Evolutionary conservation across 1,140 invertebrate species (phyloP).

Genomic region (Himalopsyche phryganea): DNA sequence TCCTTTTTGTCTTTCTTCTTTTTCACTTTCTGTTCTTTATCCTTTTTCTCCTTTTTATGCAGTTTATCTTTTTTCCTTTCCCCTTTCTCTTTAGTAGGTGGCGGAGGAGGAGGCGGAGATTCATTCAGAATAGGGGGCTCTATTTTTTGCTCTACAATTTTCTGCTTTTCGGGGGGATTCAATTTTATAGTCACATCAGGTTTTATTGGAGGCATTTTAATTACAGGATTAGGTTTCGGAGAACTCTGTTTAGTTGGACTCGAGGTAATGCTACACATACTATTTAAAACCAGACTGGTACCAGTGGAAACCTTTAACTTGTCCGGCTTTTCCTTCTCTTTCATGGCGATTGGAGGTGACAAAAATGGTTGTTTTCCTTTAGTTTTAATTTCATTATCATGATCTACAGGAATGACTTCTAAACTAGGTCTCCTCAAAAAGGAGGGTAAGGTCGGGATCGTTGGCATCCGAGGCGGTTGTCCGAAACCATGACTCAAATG

Average conservation of each 20-base stretch:
- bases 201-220: slow-evolving; percentile 49
- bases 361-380: slow-evolving; percentile 44
- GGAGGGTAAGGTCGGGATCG: slow-evolving; percentile 40
- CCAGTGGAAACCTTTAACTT: slow-evolving; percentile 50
- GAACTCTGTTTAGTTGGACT: slow-evolving; percentile 19
- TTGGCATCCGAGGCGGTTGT: slow-evolving; percentile 53
- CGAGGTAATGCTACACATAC: slow-evolving; percentile 36
- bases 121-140: slow-evolving; percentile 19
- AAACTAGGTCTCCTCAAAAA: slow-evolving; percentile 46
- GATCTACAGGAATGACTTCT: slow-evolving; percentile 51
- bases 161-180: slow-evolving; percentile 46
- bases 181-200: slow-evolving; percentile 52
- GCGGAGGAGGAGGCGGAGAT: slow-evolving; percentile 32
- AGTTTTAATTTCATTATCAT: slow-evolving; percentile 42
- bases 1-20: slow-evolving; percentile 78
- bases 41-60: slow-evolving; percentile 68
- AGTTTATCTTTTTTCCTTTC: slow-evolving; percentile 66
- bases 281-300: slow-evolving; percentile 52
- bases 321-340: slow-evolving; percentile 47
- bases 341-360: slow-evolving; percentile 29
- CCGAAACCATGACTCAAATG: slow-evolving; percentile 46
- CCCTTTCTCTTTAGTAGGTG: slow-evolving; percentile 44
- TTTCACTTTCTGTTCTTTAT: slow-evolving; percentile 65
- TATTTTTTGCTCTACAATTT: slow-evolving; percentile 38
- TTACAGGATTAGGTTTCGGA: slow-evolving; percentile 45